Evolutionary conservation across 1,140 invertebrate species (phyloP).

Genomic region (Diorhabda carinulata): DNA sequence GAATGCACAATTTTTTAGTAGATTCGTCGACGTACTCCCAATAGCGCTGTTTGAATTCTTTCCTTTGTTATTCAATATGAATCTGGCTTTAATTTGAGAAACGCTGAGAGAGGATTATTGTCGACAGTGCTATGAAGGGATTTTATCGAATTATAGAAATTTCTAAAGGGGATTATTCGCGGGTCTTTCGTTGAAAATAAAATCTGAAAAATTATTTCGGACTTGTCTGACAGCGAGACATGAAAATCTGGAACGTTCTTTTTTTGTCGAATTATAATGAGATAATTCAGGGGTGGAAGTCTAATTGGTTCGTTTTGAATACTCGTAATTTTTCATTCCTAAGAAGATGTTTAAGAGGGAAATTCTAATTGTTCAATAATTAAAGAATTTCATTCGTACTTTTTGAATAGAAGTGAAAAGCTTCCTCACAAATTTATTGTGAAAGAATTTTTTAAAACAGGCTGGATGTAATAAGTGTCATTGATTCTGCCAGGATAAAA

Average conservation of each 20-base stretch:
- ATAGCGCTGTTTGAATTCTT: background rate
- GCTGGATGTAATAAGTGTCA: too few relatives aligned
- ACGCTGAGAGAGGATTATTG: background rate
- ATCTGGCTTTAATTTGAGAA: slow-evolving; percentile 2
- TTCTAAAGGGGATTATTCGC: slow-evolving; percentile 2
- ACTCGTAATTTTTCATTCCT: background rate
- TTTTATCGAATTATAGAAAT: slow-evolving; percentile 3
- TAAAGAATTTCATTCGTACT: too few relatives aligned
- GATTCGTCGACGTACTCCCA: background rate
- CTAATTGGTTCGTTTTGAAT: background rate
- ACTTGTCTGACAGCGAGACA: slow-evolving; percentile 1
- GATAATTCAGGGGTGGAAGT: background rate
- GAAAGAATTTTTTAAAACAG: too few relatives aligned
- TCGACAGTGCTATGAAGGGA: slow-evolving; percentile 1
- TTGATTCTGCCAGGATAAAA: too few relatives aligned
- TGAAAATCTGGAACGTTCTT: background rate
- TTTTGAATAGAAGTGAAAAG: too few relatives aligned
- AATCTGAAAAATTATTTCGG: background rate
- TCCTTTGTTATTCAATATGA: slow-evolving; percentile 1
- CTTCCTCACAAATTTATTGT: too few relatives aligned
- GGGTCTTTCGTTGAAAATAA: background rate
- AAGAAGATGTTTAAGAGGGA: background rate
- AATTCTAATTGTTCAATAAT: too few relatives aligned
- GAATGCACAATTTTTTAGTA: slow-evolving; percentile 3
- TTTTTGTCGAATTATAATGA: background rate